Conservation (phyloP, 2,797 vertebrate genomes). For the Lindbergichthys nudifrons region DNA sequence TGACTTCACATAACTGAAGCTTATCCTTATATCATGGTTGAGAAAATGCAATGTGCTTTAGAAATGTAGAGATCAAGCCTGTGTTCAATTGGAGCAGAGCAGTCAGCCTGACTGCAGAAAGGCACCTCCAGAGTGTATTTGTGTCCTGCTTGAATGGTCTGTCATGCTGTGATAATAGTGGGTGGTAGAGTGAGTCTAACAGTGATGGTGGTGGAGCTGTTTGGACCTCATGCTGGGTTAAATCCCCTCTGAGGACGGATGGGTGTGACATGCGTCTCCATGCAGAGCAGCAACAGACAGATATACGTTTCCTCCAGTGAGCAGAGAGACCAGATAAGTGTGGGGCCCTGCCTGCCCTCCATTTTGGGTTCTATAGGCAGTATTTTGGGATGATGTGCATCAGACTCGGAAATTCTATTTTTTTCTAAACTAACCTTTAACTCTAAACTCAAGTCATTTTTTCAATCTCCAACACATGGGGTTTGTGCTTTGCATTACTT, state of each 20-base stretch:
- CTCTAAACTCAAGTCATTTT: no score
- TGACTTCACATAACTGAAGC: neutral
- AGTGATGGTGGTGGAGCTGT: neutral
- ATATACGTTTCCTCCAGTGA: neutral
- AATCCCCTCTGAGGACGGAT: constrained; percentile 48
- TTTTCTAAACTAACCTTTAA: no score
- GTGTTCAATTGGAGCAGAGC: neutral
- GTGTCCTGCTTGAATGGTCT: neutral
- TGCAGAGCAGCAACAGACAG: neutral
- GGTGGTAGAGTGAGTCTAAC: neutral
- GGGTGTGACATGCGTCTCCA: constrained; percentile 21
- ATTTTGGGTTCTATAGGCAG: neutral
- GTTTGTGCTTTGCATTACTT: neutral
- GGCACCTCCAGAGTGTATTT: no score
- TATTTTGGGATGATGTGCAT: no score
- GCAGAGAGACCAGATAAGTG: neutral
- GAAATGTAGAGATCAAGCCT: neutral
- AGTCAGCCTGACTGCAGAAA: neutral
- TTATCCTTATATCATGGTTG: neutral
- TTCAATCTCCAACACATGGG: neutral
- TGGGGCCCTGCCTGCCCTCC: neutral
- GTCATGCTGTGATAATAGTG: constrained; percentile 27
- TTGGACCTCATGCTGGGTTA: constrained; percentile 15
- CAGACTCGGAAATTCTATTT: no score
- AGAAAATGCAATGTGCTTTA: constrained; percentile 5